A percentile compares a stretch with the other conserved stretches of the same genome.
These are phyloP conservation scores for Lymantria dispar DNA, from an alignment of 2,888 invertebrate species.

Conservation along the genomic window DNA sequence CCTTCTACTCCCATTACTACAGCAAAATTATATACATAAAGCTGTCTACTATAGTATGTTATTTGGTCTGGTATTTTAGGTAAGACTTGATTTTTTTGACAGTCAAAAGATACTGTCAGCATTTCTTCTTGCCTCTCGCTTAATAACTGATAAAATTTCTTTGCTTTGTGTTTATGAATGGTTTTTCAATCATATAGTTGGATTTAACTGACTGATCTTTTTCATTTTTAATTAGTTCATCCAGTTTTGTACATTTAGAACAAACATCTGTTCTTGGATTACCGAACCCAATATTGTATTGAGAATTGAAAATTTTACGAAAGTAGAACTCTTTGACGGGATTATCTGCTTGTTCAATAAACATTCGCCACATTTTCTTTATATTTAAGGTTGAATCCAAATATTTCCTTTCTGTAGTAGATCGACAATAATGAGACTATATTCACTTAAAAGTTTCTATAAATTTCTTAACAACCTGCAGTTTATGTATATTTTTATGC, in stretches of 20 bases:
- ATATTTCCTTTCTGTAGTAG: conserved; percentile 20
- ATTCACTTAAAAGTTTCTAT: conserved; percentile 15
- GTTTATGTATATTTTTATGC: conserved; percentile 16
- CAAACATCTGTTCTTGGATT: conserved; percentile 19
- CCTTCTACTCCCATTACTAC: not conserved
- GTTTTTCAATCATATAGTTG: not conserved
- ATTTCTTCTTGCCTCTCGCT: no score
- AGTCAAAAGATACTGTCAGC: conserved; percentile 3
- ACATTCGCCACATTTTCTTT: conserved; percentile 15
- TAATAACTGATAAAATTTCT: no score
- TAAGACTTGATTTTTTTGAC: conserved; percentile 3
- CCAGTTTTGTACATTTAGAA: conserved; percentile 16
- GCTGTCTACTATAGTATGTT: conserved; percentile 5
- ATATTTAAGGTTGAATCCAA: conserved; percentile 21
- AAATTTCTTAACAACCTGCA: not conserved
- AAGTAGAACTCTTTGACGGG: conserved; percentile 10
- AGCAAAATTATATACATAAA: not conserved
- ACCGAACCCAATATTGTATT: conserved; percentile 20
- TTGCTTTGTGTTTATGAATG: no score
- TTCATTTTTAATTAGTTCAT: conserved; percentile 11
- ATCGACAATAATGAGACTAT: conserved; percentile 24
- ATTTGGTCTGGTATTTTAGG: conserved; percentile 5
- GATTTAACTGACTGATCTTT: not conserved
- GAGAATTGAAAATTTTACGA: conserved; percentile 15
- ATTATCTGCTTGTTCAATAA: not conserved